Evolutionary conservation across 2,888 invertebrate genomes (phyloP).

Genomic region (Drosophila formosana): DNA sequence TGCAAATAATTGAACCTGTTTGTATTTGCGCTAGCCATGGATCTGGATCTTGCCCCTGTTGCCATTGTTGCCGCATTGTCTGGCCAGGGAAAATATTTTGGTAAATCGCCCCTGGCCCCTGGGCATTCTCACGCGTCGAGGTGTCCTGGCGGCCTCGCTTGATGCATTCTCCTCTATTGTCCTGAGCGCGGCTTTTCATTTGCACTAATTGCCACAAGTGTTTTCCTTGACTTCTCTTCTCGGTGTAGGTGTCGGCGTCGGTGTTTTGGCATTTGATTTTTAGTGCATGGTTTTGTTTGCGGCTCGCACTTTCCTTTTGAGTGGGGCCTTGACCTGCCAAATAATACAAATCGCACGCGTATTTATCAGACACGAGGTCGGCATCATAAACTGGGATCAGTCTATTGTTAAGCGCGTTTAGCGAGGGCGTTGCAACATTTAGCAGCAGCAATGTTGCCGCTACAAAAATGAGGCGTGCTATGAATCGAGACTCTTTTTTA

Average conservation of each 20-base stretch:
- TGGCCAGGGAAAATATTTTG: constrained; percentile 69
- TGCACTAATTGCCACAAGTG: constrained; percentile 76
- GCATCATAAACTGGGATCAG: constrained; percentile 17
- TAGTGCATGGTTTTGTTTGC: constrained; percentile 22
- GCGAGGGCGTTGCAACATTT: constrained; percentile 67
- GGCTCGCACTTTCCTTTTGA: constrained; percentile 46
- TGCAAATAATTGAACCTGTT: constrained; percentile 77
- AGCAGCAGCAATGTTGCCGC: constrained; percentile 43
- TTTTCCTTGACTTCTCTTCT: constrained; percentile 39
- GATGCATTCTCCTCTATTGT: constrained; percentile 59
- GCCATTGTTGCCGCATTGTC: constrained; percentile 68
- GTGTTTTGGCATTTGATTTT: constrained; percentile 73
- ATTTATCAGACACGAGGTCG: constrained; percentile 72
- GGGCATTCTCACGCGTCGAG: constrained; percentile 61
- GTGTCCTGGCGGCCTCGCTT: constrained; percentile 64
- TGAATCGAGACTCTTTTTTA: constrained; percentile 24
- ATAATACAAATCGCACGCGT: constrained; percentile 75
- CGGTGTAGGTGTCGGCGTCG: constrained; percentile 76
- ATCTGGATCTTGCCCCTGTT: constrained; percentile 26
- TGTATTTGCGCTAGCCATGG: constrained; percentile 42
- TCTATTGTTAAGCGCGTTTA: constrained; percentile 36
- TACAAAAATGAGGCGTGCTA: constrained; percentile 40
- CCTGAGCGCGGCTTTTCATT: constrained; percentile 50
- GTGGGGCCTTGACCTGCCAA: constrained; percentile 62
- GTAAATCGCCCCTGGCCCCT: constrained; percentile 63